Evolutionary conservation across 2,113 vertebrate species (phyloP), one percentile per base, ranked within the genome.

Genomic region (Phyllopteryx taeniolatus): DNA sequence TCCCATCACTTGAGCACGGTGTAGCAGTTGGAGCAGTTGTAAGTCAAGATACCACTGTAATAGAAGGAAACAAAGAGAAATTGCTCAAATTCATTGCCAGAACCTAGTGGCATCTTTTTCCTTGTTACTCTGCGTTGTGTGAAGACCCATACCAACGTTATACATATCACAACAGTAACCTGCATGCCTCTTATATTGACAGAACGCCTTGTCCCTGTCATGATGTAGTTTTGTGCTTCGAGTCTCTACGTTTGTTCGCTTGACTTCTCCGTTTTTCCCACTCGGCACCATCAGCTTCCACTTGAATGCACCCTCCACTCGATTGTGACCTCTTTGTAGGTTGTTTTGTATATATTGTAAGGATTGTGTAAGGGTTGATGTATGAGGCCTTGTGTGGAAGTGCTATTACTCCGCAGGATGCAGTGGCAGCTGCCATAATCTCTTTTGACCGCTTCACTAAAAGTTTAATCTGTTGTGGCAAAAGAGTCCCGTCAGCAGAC

Each of bases 221-320:
- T 61, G 68, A 80, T 78, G 75, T 13, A 12, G 81, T 85, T 88
- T 86, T 83, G 80, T 74, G 82, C 83, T 88, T 74, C 3, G 61
- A 74, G 78, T 78, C 72, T 65, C 8, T 5, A n/a, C 70, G 68
- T 10, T 17, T 47, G 67, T 77, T 61, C 70, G 83, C 86, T 77
- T 84, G 86, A 86, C 83, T 80, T 84, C 80, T 64, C 76, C 54
- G 77, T 74, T 68, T 83, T 76, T 68, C 61, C 8, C 75, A 68
- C 42, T 59, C 8, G 5, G 17, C 68, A 15, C 43, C 44, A 47
- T 31, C 77, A 44, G 67, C 72, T 87, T 86, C 80, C 60, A n/a
- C 84, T 70, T 5, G 57, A 61, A 71, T 74, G 75, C 79, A 33
- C 57, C 68, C 80, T 81, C 83, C 78, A 77, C 77, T 86, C n/a